Base-by-base conservation (phyloP, 2,797 vertebrate species). In the Anguilla pacifica region DNA sequence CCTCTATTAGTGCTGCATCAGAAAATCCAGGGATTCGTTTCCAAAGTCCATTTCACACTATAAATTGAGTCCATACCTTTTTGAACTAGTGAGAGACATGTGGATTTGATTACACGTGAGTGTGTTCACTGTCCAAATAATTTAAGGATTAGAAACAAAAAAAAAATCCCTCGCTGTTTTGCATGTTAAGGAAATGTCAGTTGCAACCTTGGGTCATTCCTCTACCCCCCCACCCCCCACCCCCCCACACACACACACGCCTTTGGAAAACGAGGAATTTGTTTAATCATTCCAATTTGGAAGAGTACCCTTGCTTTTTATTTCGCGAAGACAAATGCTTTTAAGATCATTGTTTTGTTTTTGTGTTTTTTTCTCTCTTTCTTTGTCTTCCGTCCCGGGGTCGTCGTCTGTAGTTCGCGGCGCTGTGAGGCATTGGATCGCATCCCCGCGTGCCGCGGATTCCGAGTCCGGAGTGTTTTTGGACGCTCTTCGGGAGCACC, bases 91-190 rank as follows among this genome's bases (percentile, higher is more conserved):
- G 64, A 72, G 31, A 79, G 57, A 87, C 91, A 93, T 93, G 88
- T 92, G 91, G 89, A 92, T 91, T 90, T 39, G 90, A 90, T 93
- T 90, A 91, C 90, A 90, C 86, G 64, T 74, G 90, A 92, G 87
- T 87, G 91, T 91, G 89, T 85, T 70, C 77, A 85, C 88, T 89
- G 87, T 91, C 89, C 90, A 87, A 84, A 88, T 90, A 91, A 89
- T 87, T 72, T 87, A 90, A 91, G 85, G 84, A 84, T 85, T 88
- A 89, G 55, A 88, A 88, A 87, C 88, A 74, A 59, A 67, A 61
- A 35, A 84, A 89, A 55, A 55, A 81, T 49, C 87, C 86, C 90
- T 90, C 85, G 84, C 89, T 88, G 81, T 88, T 88, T 28, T 87
- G 85, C 85, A 85, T 53, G 84, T 84, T 87, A 88, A 91, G 89